Percentiles rank a stretch among this genome's conserved stretches.
Evolutionary conservation across 1,140 invertebrate species (phyloP).

Genomic region (Diachasma alloeum): DNA sequence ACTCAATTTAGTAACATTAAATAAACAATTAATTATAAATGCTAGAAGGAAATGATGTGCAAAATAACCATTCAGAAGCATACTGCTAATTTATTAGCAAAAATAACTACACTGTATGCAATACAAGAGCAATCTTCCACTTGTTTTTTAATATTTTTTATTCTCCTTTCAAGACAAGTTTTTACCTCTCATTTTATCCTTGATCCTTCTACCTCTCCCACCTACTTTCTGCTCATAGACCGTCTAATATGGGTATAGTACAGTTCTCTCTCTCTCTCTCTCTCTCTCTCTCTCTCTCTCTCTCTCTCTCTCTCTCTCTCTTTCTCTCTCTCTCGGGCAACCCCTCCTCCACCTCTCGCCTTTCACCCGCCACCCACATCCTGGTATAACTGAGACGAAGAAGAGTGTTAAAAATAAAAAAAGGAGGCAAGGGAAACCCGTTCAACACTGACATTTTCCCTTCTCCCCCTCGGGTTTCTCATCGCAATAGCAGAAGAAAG

Average conservation of each 20-base stretch:
- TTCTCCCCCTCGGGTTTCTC: not conserved
- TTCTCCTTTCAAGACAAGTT: conserved; percentile 1
- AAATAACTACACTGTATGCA: no score
- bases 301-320: conserved; percentile 33
- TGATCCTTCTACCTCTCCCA: conserved; percentile 29
- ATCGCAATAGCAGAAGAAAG: not conserved
- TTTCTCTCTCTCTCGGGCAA: not conserved
- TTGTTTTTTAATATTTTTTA: conserved; percentile 3
- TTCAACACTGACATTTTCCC: not conserved
- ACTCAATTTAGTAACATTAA: no score
- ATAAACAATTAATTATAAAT: no score
- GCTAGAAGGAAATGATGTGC: no score
- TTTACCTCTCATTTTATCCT: conserved; percentile 31
- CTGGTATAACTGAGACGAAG: conserved; percentile 36
- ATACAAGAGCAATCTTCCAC: no score
- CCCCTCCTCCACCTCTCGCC: not conserved
- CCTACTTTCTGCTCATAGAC: not conserved
- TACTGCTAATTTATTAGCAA: no score
- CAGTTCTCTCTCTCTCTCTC: not conserved
- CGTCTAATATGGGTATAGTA: not conserved
- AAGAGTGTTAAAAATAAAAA: conserved; percentile 2
- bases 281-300: not conserved
- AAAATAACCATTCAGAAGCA: no score
- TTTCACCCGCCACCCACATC: conserved; percentile 38
- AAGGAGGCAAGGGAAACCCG: not conserved